Evolutionary conservation across 2,888 invertebrate genomes (phyloP).

Genomic region (Nebria brevicollis): DNA sequence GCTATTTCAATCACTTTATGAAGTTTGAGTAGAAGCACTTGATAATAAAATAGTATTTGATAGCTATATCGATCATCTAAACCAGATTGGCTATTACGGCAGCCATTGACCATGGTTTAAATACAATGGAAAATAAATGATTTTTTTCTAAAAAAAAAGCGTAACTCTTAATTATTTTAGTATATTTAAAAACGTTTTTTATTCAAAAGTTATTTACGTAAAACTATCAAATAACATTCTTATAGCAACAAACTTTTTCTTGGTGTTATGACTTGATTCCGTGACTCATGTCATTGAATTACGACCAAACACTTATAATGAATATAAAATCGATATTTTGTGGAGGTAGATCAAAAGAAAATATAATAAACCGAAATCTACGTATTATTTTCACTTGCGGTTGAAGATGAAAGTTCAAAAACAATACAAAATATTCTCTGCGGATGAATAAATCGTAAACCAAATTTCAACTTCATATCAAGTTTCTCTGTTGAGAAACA

Average conservation of each 20-base stretch:
- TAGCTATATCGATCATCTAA: background rate
- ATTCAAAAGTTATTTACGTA: too few relatives aligned
- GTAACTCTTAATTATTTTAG: too few relatives aligned
- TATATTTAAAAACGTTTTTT: too few relatives aligned
- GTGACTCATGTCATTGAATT: too few relatives aligned
- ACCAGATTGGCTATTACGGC: background rate
- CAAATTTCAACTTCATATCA: constrained; percentile 5
- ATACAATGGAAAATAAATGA: background rate
- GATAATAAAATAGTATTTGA: background rate
- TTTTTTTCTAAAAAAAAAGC: too few relatives aligned
- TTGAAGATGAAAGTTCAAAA: constrained; percentile 17
- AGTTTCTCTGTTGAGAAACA: constrained; percentile 2
- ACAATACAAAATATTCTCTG: constrained; percentile 23
- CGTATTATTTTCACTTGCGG: constrained; percentile 24
- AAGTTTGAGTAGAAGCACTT: background rate
- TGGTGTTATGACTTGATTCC: too few relatives aligned
- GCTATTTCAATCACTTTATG: background rate
- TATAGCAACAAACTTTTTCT: too few relatives aligned
- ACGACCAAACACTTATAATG: too few relatives aligned
- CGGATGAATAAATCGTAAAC: constrained; percentile 22
- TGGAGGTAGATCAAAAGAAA: too few relatives aligned
- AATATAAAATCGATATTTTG: too few relatives aligned
- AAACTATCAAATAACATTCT: too few relatives aligned
- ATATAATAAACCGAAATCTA: too few relatives aligned
- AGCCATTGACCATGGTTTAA: background rate